These are phyloP conservation scores for Lepidochitona cinerea DNA, from an alignment of 2,888 invertebrate species.

Conservation along the genomic window DNA sequence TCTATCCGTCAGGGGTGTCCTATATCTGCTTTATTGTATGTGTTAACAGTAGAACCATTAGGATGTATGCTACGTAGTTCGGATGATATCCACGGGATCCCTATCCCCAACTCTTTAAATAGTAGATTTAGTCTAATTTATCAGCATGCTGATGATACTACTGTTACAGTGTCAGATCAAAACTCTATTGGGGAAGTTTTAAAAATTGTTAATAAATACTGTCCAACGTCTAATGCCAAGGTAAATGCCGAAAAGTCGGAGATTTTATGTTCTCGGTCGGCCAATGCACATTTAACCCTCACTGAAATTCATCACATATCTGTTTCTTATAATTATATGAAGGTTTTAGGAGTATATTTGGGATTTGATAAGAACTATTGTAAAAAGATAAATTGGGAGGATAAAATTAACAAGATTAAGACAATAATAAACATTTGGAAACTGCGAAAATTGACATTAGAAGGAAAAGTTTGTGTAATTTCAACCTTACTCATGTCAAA, in stretches of 20 bases:
- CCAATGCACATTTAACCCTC: background rate
- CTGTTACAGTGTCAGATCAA: background rate
- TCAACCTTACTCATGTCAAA: background rate
- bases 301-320: background rate
- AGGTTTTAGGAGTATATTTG: background rate
- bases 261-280: background rate
- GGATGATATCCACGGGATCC: conserved; percentile 16
- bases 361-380: background rate
- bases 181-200: background rate
- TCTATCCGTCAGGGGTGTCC: background rate
- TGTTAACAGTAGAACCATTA: background rate
- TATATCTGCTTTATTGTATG: conserved; percentile 4
- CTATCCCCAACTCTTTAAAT: conserved; percentile 9
- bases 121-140: background rate
- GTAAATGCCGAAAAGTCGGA: conserved; percentile 16
- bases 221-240: conserved; percentile 24
- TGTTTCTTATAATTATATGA: background rate
- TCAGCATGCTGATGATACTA: conserved; percentile 17
- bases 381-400: background rate
- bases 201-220: conserved; percentile 7
- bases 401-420: background rate
- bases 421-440: background rate
- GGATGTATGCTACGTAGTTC: background rate
- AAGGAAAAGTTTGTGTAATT: background rate
- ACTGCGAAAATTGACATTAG: background rate